Evolutionary conservation across 2,888 invertebrate genomes (phyloP).

Genomic region (Emmelina monodactyla): DNA sequence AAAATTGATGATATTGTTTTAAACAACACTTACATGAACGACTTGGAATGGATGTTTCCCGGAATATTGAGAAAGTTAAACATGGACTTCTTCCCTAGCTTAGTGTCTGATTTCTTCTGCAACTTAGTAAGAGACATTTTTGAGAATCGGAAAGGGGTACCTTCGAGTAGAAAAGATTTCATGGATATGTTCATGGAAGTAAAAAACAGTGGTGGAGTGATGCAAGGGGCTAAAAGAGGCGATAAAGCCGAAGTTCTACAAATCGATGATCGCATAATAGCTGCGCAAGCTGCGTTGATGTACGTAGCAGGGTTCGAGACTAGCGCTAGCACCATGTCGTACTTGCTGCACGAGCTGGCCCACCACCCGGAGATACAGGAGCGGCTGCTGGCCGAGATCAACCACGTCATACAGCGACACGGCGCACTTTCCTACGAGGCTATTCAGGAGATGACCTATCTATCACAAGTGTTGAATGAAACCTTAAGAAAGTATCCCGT

Average conservation of each 20-base stretch:
- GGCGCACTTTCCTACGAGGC: conserved; percentile 22
- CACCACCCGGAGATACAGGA: conserved; percentile 25
- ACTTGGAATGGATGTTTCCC: neutral
- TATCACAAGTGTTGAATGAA: conserved; percentile 26
- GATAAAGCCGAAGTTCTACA: conserved; percentile 22
- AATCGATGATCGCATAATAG: conserved; percentile 23
- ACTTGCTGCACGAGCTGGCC: conserved; percentile 25
- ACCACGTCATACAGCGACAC: conserved; percentile 16
- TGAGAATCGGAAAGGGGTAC: conserved; percentile 21
- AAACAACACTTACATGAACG: conserved; percentile 14
- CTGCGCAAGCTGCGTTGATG: conserved; percentile 27
- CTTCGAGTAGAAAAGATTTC: conserved; percentile 25
- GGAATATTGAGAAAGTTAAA: conserved; percentile 5
- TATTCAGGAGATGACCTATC: conserved; percentile 26
- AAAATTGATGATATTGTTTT: neutral
- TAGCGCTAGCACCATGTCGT: conserved; percentile 30
- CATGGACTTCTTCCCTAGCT: conserved; percentile 11
- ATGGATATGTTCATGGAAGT: conserved; percentile 29
- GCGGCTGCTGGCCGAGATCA: conserved; percentile 25
- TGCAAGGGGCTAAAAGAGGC: conserved; percentile 11
- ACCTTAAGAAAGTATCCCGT: conserved; percentile 20
- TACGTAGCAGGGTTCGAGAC: conserved; percentile 41
- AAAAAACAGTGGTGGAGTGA: conserved; percentile 23
- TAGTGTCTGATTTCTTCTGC: conserved; percentile 19
- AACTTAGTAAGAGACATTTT: conserved; percentile 21